Evolutionary conservation across 2,113 vertebrate species (phyloP), one percentile per base, ranked within the genome.

Genomic region (Laticauda laticaudata): DNA sequence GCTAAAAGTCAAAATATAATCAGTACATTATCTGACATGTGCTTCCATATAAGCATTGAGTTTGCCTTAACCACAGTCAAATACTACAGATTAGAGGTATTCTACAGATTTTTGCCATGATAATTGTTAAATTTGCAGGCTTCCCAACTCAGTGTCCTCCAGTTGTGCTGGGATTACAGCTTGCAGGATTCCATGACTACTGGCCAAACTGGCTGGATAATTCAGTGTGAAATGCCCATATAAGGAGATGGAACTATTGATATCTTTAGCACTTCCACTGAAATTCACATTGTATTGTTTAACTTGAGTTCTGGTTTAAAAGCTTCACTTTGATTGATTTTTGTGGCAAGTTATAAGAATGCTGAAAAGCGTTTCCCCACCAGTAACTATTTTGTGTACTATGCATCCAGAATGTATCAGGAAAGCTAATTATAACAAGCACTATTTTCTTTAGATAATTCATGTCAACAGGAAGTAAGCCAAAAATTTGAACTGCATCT

Each of bases 1-100:
- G 93, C 91, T 94, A 20, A 14, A 81, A 90, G 86, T 90, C 92
- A 53, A 24, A 94, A 24, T 93, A 11, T 69, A 92, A 94, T 91
- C 93, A 61, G 91, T 92, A 56, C 56, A 29, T 39, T 92, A 18
- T 0, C n/a, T 34, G n/a, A 6, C 23, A 26, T 53, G 34, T 54
- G 7, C 21, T 26, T n/a, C 34, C 34, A 9, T 54, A 29, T 54
- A 39, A 39, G 64, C 48, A 64, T 6, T 29, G 45, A 87, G n/a
- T 4, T 29, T 51, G 55, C 55, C n/a, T 51, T 34, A 61, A 87
- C 3, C 4, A 2, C 20, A n/a, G 5, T 81, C 64, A 54, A 34
- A 54, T 91, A 29, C 4, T 0, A 54, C 29, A 18, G 29, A 54
- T 75, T 75, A 53, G 69, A 53, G 1, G 57, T 61, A 61, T 12